Percentiles rank a stretch among this genome's conserved stretches.
These are phyloP conservation scores for Actinia tenebrosa DNA, from an alignment of 64 coral and sea anemone genomes.

Conservation along the genomic window DNA sequence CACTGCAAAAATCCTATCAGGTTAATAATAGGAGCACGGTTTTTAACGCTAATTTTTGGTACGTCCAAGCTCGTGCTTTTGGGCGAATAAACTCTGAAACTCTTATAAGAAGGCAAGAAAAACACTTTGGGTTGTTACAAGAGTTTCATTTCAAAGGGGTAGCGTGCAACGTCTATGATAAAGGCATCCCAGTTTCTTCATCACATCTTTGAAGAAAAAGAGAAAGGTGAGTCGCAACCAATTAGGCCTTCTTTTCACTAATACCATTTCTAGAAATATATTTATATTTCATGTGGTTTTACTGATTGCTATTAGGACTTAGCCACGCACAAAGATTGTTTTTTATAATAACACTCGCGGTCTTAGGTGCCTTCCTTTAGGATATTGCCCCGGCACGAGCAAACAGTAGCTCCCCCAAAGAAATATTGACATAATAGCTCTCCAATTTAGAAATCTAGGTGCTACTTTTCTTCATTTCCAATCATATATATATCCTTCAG, in stretches of 20 bases:
- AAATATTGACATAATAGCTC: too few species aligned
- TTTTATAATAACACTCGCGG: background rate
- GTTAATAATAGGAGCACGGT: too few species aligned
- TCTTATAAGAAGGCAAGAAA: background rate
- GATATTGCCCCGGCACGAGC: too few species aligned
- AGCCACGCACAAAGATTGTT: background rate
- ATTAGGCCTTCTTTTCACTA: background rate
- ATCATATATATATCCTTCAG: too few species aligned
- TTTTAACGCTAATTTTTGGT: too few species aligned
- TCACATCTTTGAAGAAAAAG: background rate
- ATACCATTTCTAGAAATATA: background rate
- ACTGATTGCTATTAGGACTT: background rate
- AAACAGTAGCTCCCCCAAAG: too few species aligned
- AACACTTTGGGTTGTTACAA: background rate
- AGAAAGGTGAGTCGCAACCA: background rate
- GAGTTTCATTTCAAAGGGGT: too few species aligned
- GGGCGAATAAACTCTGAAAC: too few species aligned
- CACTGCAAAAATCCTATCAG: background rate
- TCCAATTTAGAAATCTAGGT: too few species aligned
- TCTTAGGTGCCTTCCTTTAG: too few species aligned
- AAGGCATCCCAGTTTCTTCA: background rate
- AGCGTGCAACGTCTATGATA: background rate
- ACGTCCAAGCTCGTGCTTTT: too few species aligned
- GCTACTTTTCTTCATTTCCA: too few species aligned
- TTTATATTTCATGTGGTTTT: background rate